phyloP scores from a whole-genome alignment of 1,140 invertebrate species.

The Drosophila virilis region DNA sequence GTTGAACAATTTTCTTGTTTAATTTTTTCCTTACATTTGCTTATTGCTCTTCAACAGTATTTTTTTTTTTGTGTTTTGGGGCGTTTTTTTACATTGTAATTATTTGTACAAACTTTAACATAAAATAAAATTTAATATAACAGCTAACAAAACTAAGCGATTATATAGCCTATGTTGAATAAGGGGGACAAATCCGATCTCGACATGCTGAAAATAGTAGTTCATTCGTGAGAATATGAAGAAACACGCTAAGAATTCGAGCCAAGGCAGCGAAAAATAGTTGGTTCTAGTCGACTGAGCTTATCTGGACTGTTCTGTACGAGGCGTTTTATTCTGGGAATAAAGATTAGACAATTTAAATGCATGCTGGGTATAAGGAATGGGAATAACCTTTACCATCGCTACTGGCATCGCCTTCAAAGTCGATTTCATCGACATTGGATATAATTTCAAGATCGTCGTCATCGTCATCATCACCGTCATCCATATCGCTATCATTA shows the following conservation, averaged over 20 bases:
- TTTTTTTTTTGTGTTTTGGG: slow-evolving; percentile 14
- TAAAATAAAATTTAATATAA: slow-evolving; percentile 55
- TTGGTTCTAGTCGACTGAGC: slow-evolving; percentile 9
- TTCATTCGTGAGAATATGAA: slow-evolving; percentile 14
- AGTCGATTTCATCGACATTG: slow-evolving; percentile 41
- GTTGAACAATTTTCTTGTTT: slow-evolving; percentile 60
- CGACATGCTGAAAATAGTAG: neutral
- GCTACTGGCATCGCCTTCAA: slow-evolving; percentile 51
- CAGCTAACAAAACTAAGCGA: slow-evolving; percentile 48
- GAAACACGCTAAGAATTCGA: slow-evolving; percentile 1
- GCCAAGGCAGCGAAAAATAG: slow-evolving; percentile 26
- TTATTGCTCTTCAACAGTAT: slow-evolving; percentile 57
- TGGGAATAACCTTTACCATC: slow-evolving; percentile 43
- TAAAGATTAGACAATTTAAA: slow-evolving; percentile 9
- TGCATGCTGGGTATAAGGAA: slow-evolving; percentile 15
- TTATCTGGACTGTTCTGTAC: neutral
- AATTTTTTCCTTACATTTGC: slow-evolving; percentile 24
- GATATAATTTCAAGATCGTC: slow-evolving; percentile 52
- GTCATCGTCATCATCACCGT: slow-evolving; percentile 61
- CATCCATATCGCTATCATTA: slow-evolving; percentile 49
- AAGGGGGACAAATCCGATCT: slow-evolving; percentile 3
- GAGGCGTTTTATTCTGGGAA: slow-evolving; percentile 46
- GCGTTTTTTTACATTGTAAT: slow-evolving; percentile 29
- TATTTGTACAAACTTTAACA: slow-evolving; percentile 55
- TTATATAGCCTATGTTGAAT: slow-evolving; percentile 17